Conservation (phyloP, 2,113 vertebrate species). For the Lepus europaeus region DNA sequence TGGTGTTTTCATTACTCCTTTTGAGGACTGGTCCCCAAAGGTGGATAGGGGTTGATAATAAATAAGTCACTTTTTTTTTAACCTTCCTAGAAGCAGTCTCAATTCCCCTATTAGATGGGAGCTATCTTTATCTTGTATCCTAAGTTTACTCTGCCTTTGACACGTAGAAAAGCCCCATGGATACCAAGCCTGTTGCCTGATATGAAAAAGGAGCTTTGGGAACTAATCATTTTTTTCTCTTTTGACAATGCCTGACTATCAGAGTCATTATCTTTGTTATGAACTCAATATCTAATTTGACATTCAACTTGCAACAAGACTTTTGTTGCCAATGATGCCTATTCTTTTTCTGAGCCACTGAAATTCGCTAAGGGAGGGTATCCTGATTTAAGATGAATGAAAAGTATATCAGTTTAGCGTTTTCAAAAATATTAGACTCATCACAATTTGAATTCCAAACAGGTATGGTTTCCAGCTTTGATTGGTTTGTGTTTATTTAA, state of each 20-base stretch:
- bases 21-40: background rate
- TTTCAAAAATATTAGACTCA: conserved; percentile 49
- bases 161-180: background rate
- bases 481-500: background rate
- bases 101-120: background rate
- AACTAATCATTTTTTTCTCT: background rate
- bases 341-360: conserved; percentile 2
- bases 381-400: conserved; percentile 48
- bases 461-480: conserved; percentile 53
- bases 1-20: background rate
- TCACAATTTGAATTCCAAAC: conserved; percentile 35
- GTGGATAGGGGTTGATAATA: background rate
- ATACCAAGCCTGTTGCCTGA: background rate
- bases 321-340: conserved; percentile 29
- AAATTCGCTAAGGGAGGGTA: background rate
- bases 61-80: background rate
- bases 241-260: conserved; percentile 30
- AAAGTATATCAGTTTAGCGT: conserved; percentile 27
- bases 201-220: background rate
- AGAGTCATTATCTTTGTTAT: conserved; percentile 50
- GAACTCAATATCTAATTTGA: conserved; percentile 49
- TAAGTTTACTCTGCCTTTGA: background rate
- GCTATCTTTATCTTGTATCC: background rate
- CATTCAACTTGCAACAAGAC: background rate
- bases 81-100: background rate